Percentiles rank a stretch among this genome's conserved stretches.
Evolutionary conservation across 2,888 invertebrate species (phyloP).

Genomic region (Lochmaea crataegi): DNA sequence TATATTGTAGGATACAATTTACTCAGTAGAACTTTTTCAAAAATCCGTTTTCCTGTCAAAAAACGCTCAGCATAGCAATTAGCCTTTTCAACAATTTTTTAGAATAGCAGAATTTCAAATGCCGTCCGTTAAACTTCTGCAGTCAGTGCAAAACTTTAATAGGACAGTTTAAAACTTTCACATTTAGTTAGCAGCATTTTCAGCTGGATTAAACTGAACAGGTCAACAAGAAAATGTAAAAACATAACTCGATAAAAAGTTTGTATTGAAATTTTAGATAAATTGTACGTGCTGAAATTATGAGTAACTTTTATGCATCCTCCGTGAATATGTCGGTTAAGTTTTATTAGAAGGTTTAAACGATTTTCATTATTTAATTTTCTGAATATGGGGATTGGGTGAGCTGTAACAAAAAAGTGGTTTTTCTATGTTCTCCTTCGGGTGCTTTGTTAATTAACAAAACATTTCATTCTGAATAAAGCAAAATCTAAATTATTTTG

Average conservation of each 20-base stretch:
- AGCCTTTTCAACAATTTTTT: not conserved
- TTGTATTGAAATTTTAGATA: not conserved
- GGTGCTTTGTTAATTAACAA: no score
- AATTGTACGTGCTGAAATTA: not conserved
- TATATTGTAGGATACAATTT: no score
- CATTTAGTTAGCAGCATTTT: not conserved
- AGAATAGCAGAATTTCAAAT: not conserved
- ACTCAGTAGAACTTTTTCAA: no score
- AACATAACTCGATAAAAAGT: not conserved
- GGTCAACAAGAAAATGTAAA: not conserved
- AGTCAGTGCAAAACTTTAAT: not conserved
- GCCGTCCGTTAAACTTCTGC: not conserved
- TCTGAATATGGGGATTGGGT: not conserved
- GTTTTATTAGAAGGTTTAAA: no score
- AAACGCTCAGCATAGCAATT: no score
- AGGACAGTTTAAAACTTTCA: not conserved
- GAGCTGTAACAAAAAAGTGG: no score
- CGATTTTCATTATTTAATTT: not conserved
- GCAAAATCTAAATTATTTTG: no score
- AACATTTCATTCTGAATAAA: no score
- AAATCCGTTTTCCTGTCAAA: no score
- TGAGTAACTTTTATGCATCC: slow-evolving; percentile 1
- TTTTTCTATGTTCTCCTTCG: no score
- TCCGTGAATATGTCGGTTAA: no score
- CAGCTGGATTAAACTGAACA: not conserved